Evolutionary conservation across 2,888 invertebrate species (phyloP).

Genomic region (Cyclophora punctaria): DNA sequence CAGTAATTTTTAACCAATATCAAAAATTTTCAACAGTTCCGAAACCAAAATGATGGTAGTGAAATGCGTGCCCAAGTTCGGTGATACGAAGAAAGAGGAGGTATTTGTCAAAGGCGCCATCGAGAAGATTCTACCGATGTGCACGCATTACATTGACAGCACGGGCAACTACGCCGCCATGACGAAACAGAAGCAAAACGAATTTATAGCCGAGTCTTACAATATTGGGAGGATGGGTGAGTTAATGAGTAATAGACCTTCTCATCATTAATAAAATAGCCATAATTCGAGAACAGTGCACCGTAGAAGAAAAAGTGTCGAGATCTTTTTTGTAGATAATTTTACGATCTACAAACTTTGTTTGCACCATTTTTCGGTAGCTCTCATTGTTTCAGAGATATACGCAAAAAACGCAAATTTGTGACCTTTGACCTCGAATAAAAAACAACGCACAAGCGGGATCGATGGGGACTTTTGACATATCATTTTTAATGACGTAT

Average conservation of each 20-base stretch:
- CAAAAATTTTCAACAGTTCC: conserved; percentile 76
- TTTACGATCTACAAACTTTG: too few species aligned
- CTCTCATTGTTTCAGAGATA: too few species aligned
- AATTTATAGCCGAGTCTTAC: conserved; percentile 86
- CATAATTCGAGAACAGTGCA: too few species aligned
- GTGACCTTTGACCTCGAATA: too few species aligned
- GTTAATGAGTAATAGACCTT: too few species aligned
- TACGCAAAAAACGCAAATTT: too few species aligned
- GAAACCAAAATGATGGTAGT: conserved; percentile 99
- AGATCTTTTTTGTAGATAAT: too few species aligned
- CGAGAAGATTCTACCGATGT: conserved; percentile 91
- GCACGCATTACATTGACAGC: conserved; percentile 84
- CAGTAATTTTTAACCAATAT: not conserved
- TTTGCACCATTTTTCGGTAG: too few species aligned
- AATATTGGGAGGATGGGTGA: conserved; percentile 90
- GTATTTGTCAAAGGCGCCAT: conserved; percentile 97
- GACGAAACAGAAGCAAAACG: conserved; percentile 86
- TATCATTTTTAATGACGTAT: not conserved
- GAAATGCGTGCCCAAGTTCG: conserved; percentile 88
- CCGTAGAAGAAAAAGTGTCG: too few species aligned
- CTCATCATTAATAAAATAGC: not conserved
- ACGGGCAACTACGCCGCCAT: conserved; percentile 83
- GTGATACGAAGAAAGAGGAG: conserved; percentile 81
- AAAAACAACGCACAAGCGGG: not conserved
- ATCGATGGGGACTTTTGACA: not conserved